A percentile compares a stretch with the other conserved stretches of the same genome.
Evolutionary conservation across 2,888 invertebrate genomes (phyloP).

Genomic region (Uropetala carovei): DNA sequence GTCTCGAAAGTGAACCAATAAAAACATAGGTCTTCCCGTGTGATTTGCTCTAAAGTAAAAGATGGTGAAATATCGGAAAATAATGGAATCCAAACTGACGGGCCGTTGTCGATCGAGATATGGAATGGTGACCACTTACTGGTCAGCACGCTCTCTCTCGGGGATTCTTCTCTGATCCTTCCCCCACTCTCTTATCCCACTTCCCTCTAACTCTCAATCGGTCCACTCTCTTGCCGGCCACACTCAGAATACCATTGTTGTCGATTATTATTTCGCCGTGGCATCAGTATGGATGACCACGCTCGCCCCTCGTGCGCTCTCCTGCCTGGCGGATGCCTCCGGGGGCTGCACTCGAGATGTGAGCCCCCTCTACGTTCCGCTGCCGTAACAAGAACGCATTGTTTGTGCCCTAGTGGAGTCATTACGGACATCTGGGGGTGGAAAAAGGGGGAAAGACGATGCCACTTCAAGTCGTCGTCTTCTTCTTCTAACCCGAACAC

Average conservation of each 20-base stretch:
- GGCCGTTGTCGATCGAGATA: neutral
- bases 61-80: neutral
- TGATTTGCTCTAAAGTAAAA: neutral
- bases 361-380: neutral
- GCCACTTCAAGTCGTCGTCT: neutral
- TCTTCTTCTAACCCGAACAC: neutral
- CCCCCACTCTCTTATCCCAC: too few relatives aligned
- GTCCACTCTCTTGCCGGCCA: too few relatives aligned
- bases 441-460: slow-evolving; percentile 12
- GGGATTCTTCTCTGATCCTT: too few relatives aligned
- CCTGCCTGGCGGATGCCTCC: too few relatives aligned
- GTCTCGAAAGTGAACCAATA: neutral
- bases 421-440: neutral
- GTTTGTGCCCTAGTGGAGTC: slow-evolving; percentile 3
- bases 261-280: neutral
- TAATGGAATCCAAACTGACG: neutral
- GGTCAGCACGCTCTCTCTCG: too few relatives aligned
- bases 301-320: neutral
- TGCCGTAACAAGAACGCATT: slow-evolving; percentile 12
- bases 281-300: neutral
- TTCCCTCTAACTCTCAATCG: too few relatives aligned
- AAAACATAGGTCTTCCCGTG: neutral
- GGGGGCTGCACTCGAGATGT: too few relatives aligned
- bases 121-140: too few relatives aligned
- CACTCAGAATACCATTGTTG: neutral